These are phyloP conservation scores for Ditula angustiorana DNA, from an alignment of 2,888 invertebrate species.

Conservation along the genomic window DNA sequence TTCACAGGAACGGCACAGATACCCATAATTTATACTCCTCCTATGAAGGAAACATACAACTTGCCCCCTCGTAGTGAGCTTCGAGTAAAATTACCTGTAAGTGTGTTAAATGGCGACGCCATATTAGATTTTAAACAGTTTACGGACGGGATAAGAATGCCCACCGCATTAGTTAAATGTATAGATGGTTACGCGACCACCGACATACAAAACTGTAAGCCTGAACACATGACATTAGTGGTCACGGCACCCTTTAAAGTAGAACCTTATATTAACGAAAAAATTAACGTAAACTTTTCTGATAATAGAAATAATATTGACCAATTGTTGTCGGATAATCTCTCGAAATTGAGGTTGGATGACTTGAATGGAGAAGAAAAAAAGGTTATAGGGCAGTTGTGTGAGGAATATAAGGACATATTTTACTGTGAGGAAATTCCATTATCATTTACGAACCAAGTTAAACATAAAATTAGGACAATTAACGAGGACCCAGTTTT, in stretches of 20 bases:
- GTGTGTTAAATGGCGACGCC: conserved; percentile 25
- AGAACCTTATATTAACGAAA: background rate
- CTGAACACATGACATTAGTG: conserved; percentile 10
- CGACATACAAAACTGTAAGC: conserved; percentile 37
- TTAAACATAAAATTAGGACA: conserved; percentile 37
- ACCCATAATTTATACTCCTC: conserved; percentile 37
- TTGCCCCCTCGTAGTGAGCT: conserved; percentile 23
- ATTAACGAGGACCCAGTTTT: conserved; percentile 49
- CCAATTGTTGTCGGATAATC: background rate
- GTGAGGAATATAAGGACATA: conserved; percentile 24
- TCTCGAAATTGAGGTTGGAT: background rate
- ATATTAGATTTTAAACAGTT: conserved; percentile 40
- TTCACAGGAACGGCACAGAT: conserved; percentile 25
- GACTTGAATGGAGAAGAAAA: conserved; percentile 11
- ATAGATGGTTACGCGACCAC: conserved; percentile 37
- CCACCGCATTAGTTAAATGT: conserved; percentile 22
- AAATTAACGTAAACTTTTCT: background rate
- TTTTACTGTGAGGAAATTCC: conserved; percentile 24
- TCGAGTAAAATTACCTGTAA: conserved; percentile 38
- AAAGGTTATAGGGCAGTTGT: conserved; percentile 3
- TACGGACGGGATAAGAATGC: conserved; percentile 36
- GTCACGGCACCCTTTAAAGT: conserved; percentile 29
- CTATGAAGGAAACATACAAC: conserved; percentile 4
- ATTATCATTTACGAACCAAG: conserved; percentile 9
- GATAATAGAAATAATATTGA: background rate